Conservation (phyloP, 2,888 invertebrate genomes). For the Trachelus troglodyta region DNA sequence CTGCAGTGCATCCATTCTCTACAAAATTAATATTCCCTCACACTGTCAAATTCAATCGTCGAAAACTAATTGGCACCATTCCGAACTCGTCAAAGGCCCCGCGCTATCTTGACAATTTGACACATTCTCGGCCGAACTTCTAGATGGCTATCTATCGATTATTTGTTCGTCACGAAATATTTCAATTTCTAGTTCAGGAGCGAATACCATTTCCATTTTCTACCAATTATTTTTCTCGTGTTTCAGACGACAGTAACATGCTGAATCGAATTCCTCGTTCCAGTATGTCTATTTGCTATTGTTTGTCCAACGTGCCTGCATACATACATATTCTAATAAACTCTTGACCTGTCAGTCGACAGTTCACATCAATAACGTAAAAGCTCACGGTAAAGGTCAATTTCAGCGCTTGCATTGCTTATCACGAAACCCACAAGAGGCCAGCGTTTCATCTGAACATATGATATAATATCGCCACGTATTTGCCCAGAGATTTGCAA, state of each 20-base stretch:
- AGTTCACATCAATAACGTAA: neutral
- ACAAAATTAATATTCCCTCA: neutral
- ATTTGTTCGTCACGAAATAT: neutral
- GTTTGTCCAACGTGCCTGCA: neutral
- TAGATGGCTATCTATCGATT: neutral
- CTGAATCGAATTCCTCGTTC: neutral
- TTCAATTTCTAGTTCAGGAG: neutral
- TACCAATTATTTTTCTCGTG: neutral
- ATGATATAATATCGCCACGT: neutral
- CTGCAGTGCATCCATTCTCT: neutral
- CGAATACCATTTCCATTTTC: neutral
- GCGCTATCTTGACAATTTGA: neutral
- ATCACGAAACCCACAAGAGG: neutral
- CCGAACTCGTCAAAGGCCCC: neutral
- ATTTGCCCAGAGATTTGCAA: neutral
- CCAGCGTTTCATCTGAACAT: neutral
- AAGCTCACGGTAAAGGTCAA: neutral
- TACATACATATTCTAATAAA: neutral
- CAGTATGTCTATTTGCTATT: neutral
- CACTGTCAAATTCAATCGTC: neutral
- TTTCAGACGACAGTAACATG: neutral
- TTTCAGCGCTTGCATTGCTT: neutral
- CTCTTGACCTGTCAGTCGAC: neutral
- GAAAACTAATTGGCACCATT: neutral
- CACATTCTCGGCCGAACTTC: neutral